Evolutionary conservation across 2,888 invertebrate species (phyloP).

Genomic region (Tiphia femorata): DNA sequence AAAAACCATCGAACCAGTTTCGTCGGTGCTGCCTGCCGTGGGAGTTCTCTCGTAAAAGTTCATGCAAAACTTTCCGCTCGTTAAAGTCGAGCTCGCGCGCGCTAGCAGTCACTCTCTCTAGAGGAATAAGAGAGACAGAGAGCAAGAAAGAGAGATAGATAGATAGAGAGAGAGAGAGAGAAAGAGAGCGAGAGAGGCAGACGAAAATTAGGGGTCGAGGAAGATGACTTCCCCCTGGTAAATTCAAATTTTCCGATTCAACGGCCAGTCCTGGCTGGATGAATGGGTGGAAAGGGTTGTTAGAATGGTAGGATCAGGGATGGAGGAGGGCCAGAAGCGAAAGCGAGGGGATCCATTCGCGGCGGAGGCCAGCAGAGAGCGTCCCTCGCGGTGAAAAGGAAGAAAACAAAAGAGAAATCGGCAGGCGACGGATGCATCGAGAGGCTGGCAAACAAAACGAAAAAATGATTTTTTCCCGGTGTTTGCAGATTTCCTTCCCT

Average conservation of each 20-base stretch:
- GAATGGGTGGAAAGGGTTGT: neutral
- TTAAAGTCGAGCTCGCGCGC: slow-evolving; percentile 26
- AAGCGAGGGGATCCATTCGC: slow-evolving; percentile 12
- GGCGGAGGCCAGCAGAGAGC: neutral
- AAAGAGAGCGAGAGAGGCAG: slow-evolving; percentile 14
- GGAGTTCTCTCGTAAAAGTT: slow-evolving; percentile 19
- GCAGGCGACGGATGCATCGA: too few relatives aligned
- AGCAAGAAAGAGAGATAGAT: slow-evolving; percentile 13
- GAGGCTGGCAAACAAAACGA: too few relatives aligned
- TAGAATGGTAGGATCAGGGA: too few relatives aligned
- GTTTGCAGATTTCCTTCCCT: too few relatives aligned
- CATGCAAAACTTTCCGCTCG: slow-evolving; percentile 34
- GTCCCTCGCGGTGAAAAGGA: neutral
- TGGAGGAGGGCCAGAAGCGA: too few relatives aligned
- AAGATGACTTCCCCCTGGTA: slow-evolving; percentile 8
- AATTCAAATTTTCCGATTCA: slow-evolving; percentile 19
- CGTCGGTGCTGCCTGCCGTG: slow-evolving; percentile 3
- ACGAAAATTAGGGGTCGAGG: slow-evolving; percentile 18
- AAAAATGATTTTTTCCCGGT: too few relatives aligned
- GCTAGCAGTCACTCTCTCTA: slow-evolving; percentile 20
- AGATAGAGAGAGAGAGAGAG: slow-evolving; percentile 13
- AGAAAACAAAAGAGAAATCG: too few relatives aligned
- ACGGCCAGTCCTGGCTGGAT: neutral
- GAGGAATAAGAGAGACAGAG: too few relatives aligned
- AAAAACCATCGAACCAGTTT: slow-evolving; percentile 5